Evolutionary conservation across 2,888 invertebrate species (phyloP).

Genomic region (Agapostemon virescens): DNA sequence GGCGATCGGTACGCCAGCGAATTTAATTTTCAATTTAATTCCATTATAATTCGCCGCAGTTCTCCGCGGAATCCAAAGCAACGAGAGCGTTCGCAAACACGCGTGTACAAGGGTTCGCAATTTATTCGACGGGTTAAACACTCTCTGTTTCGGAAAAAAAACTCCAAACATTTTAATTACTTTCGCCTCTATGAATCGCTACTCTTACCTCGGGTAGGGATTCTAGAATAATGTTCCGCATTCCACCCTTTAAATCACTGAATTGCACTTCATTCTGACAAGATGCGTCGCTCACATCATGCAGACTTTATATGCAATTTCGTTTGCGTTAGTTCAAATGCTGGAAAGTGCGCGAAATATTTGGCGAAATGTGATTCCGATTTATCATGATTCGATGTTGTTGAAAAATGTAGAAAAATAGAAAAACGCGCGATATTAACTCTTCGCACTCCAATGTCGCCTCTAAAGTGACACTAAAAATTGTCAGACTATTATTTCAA

Average conservation of each 20-base stretch:
- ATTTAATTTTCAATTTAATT: conserved; percentile 13
- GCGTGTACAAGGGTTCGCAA: conserved; percentile 6
- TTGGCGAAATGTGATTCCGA: background rate
- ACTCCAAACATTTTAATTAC: conserved; percentile 17
- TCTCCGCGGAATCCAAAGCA: background rate
- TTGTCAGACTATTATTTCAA: too few relatives aligned
- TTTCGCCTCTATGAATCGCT: background rate
- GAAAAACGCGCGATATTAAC: too few relatives aligned
- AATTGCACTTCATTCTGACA: background rate
- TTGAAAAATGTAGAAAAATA: too few relatives aligned
- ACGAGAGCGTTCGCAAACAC: background rate
- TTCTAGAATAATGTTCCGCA: background rate
- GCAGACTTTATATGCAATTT: background rate
- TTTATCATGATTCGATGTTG: background rate
- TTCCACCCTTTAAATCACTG: background rate
- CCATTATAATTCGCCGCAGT: background rate
- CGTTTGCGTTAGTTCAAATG: background rate
- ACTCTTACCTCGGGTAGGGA: background rate
- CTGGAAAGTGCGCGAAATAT: background rate
- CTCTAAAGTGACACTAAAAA: too few relatives aligned
- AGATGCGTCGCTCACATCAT: background rate
- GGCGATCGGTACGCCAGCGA: background rate
- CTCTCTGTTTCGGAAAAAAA: background rate
- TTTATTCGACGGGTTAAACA: background rate
- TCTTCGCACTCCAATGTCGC: too few relatives aligned